Evolutionary conservation across 2,888 invertebrate genomes (phyloP).

Genomic region (Andrena chrysosceles): DNA sequence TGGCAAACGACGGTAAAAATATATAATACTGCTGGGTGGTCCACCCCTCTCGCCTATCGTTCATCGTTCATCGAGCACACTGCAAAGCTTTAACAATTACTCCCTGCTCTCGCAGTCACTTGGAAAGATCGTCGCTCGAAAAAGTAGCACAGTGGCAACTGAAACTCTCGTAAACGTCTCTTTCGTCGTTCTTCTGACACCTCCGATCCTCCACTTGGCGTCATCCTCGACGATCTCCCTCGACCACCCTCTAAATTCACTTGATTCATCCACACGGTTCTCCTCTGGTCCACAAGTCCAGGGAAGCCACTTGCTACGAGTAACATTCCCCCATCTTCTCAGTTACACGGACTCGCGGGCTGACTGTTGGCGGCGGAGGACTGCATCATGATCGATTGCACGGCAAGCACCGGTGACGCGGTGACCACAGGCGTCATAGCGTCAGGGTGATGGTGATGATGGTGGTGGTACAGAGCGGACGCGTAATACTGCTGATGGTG

Average conservation of each 20-base stretch:
- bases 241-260: not conserved
- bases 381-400: conserved; percentile 78
- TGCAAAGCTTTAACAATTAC: not conserved
- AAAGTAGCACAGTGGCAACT: not conserved
- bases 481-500: conserved; percentile 84
- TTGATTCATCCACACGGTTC: too few relatives aligned
- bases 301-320: too few relatives aligned
- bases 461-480: conserved; percentile 82
- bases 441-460: conserved; percentile 79
- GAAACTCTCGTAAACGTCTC: not conserved
- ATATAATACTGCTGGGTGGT: conserved; percentile 61
- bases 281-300: too few relatives aligned
- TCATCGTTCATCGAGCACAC: conserved; percentile 5
- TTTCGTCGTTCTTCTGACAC: not conserved
- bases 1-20: conserved; percentile 48
- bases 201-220: not conserved
- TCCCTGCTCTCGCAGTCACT: not conserved
- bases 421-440: conserved; percentile 63
- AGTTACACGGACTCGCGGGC: conserved; percentile 80
- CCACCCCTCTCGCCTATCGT: conserved; percentile 18
- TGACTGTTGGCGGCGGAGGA: conserved; percentile 73
- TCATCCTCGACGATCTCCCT: not conserved
- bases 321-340: conserved; percentile 13
- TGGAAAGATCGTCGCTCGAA: not conserved
- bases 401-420: conserved; percentile 70